Conservation (phyloP, 2,113 vertebrate genomes). For the Campylorhamphus procurvoides region DNA sequence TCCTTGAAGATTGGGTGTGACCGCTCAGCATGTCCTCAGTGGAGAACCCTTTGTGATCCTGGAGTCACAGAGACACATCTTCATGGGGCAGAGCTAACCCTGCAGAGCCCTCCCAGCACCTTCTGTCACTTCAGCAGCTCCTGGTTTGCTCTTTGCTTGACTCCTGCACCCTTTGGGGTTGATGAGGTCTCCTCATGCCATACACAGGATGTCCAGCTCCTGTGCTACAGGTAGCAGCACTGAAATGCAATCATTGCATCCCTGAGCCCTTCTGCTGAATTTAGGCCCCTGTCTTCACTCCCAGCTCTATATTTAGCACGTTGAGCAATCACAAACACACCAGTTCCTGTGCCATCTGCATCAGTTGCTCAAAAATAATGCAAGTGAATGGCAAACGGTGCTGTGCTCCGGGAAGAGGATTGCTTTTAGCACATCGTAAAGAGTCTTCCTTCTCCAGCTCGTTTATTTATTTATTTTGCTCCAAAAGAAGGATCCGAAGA, state of each 20-base stretch:
- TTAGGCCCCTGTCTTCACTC: neutral
- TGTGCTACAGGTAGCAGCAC: neutral
- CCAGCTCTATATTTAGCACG: neutral
- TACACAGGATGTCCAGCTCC: neutral
- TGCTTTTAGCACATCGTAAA: conserved; percentile 8
- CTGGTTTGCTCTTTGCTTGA: neutral
- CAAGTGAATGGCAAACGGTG: neutral
- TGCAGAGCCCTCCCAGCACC: neutral
- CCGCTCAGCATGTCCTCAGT: neutral
- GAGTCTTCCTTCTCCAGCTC: neutral
- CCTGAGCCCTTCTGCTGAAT: neutral
- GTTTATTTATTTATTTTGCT: neutral
- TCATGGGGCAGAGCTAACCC: neutral
- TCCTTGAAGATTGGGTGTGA: neutral
- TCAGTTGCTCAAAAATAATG: conserved; percentile 9
- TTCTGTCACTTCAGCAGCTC: neutral
- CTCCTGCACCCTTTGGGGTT: neutral
- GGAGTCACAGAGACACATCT: neutral
- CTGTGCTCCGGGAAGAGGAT: neutral
- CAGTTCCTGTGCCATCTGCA: conserved; percentile 35
- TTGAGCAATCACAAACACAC: neutral
- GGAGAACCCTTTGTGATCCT: neutral
- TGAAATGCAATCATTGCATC: neutral
- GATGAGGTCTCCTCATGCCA: neutral
- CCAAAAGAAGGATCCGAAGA: neutral